These are phyloP conservation scores for Phataginus tetradactyla DNA, from an alignment of 2,797 vertebrate species.

Conservation along the genomic window DNA sequence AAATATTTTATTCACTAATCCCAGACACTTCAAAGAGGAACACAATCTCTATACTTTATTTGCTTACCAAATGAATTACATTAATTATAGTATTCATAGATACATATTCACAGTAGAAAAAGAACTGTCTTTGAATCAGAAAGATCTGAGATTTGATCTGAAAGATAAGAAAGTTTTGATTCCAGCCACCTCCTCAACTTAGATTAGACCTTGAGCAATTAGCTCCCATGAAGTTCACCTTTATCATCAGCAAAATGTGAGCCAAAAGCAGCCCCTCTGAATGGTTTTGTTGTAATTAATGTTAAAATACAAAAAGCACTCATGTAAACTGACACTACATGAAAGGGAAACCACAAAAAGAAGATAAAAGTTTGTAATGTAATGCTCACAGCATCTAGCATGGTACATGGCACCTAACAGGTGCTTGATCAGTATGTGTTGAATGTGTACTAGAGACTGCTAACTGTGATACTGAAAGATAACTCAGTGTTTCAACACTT, in stretches of 20 bases:
- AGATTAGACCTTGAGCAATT: not conserved
- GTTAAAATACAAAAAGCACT: not conserved
- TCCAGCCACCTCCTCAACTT: not conserved
- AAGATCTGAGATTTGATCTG: not conserved
- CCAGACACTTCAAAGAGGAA: not conserved
- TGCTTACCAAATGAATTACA: not conserved
- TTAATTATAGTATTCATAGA: slow-evolving; percentile 26
- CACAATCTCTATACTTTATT: not conserved
- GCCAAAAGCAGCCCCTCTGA: not conserved
- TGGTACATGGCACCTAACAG: not conserved
- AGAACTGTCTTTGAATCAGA: not conserved
- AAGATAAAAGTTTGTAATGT: not conserved
- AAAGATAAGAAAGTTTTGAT: not conserved
- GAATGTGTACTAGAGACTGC: not conserved
- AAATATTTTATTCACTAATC: slow-evolving; percentile 12
- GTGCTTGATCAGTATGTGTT: not conserved
- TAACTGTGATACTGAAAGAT: not conserved
- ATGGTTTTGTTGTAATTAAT: not conserved
- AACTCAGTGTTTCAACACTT: not conserved
- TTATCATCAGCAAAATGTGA: not conserved
- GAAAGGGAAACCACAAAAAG: not conserved
- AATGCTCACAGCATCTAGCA: not conserved
- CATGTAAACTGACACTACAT: not conserved
- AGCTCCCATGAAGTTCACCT: not conserved
- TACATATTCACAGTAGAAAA: not conserved